These are phyloP conservation scores for Dinoponera quadriceps DNA, from an alignment of 1,140 invertebrate genomes.

Conservation along the genomic window DNA sequence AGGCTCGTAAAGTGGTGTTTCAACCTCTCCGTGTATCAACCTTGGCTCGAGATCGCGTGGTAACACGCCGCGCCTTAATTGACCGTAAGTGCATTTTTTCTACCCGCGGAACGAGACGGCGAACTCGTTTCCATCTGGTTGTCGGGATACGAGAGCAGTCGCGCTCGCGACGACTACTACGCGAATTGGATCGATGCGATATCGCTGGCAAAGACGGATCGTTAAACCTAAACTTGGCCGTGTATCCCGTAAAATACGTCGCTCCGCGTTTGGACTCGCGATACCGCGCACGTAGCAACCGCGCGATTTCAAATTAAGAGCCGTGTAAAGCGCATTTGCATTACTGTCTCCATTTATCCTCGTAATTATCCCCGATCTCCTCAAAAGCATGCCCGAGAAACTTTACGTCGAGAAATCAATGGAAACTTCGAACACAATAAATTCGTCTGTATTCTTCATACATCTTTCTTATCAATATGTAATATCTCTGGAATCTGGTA, in stretches of 20 bases:
- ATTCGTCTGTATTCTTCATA: neutral
- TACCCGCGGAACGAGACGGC: slow-evolving; percentile 15
- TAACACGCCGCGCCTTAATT: slow-evolving; percentile 41
- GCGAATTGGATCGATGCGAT: slow-evolving; percentile 11
- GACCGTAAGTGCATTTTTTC: slow-evolving; percentile 34
- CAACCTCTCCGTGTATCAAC: slow-evolving; percentile 23
- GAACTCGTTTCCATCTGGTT: slow-evolving; percentile 44
- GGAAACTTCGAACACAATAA: neutral
- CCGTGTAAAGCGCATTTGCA: neutral
- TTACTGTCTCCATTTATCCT: neutral
- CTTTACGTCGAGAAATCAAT: neutral
- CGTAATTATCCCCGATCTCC: slow-evolving; percentile 4
- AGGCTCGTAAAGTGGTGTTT: slow-evolving; percentile 27
- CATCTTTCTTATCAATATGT: neutral
- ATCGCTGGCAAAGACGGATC: neutral
- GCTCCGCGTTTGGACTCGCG: neutral
- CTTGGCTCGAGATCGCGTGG: slow-evolving; percentile 11
- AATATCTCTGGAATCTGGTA: too few species aligned
- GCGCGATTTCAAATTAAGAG: neutral
- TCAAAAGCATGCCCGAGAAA: neutral
- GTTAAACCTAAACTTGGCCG: slow-evolving; percentile 1
- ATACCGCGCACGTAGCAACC: neutral
- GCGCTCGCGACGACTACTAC: slow-evolving; percentile 1
- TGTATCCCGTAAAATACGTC: neutral
- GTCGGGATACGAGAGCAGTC: slow-evolving; percentile 7